These are phyloP conservation scores for Hyaena hyaena DNA, from an alignment of 2,113 vertebrate genomes.

Conservation along the genomic window DNA sequence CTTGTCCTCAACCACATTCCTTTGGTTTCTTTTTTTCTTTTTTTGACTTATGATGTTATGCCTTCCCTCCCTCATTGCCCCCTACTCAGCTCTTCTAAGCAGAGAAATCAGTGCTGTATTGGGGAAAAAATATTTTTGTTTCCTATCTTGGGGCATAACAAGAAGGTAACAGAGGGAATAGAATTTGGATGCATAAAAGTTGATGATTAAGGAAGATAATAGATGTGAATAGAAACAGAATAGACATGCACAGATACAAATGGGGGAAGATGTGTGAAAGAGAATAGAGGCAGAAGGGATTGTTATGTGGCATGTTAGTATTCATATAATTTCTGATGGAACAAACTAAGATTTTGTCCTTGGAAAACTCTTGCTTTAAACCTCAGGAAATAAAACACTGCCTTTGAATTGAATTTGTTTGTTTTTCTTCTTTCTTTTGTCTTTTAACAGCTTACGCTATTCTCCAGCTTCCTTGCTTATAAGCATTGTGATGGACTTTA, in stretches of 20 bases:
- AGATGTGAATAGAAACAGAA: background rate
- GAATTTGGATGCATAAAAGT: background rate
- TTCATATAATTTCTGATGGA: conserved; percentile 13
- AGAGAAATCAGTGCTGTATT: background rate
- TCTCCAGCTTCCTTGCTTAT: background rate
- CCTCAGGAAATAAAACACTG: background rate
- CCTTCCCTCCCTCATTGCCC: background rate
- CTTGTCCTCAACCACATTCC: background rate
- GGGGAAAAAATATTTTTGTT: background rate
- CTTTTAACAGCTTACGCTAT: background rate
- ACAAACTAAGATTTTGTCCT: background rate
- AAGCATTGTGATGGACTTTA: background rate
- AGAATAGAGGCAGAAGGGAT: background rate
- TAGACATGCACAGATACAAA: background rate
- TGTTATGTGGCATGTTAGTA: background rate
- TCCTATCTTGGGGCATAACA: background rate
- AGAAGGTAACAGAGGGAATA: background rate
- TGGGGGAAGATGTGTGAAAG: background rate
- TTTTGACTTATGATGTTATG: background rate
- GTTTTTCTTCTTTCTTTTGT: background rate
- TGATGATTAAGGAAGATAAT: background rate
- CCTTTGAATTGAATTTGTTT: background rate
- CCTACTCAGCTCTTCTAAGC: background rate
- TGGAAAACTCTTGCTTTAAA: background rate
- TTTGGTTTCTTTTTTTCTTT: background rate